Evolutionary conservation across 2,888 invertebrate species (phyloP), one percentile per base, ranked within the genome.

Genomic region (Spialia ferax): DNA sequence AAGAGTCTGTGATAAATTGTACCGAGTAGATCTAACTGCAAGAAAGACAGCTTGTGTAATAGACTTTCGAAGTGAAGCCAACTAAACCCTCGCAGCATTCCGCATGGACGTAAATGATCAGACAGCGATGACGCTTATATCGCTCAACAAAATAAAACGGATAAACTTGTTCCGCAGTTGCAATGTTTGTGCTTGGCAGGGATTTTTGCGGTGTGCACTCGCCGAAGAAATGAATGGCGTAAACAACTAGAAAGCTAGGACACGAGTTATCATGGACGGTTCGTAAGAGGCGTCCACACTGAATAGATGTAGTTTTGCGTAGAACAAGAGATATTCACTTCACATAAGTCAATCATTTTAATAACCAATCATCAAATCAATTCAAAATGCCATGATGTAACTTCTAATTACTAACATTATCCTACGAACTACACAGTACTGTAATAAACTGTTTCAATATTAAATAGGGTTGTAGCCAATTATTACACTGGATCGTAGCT

Each of bases 191-290:
- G 55, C 55, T 62, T 62, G 68, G 48, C 68, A 62, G 67, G 55
- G 48, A 68, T 61, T 62, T 68, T 57, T 50, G 68, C 13, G 55
- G 62, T 56, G 75, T 75, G 75, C 74, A 71, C 70, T 74, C 79
- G 75, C 75, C 77, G 74, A 77, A 78, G 78, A 84, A 84, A 85
- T 83, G 77, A 80, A 84, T 81, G 79, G 73, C 76, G 74, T 76
- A 77, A 76, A 74, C 73, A 74, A 72, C 71, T 71, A 67, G 63
- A 74, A 70, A 69, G 63, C 60, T 55, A 38, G 18, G 61, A 62
- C 68, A 69, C 52, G 71, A 72, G 70, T 66, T 61, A 69, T 50
- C 4, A 22, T 45, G 10, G 45, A 18, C n/a, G 10, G 45, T 18
- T 45, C 45, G 20, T 15, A 15, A 45, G n/a, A 18, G 6, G 18